phyloP scores from a whole-genome alignment of 1,140 invertebrate genomes.

The Drosophila persimilis region DNA sequence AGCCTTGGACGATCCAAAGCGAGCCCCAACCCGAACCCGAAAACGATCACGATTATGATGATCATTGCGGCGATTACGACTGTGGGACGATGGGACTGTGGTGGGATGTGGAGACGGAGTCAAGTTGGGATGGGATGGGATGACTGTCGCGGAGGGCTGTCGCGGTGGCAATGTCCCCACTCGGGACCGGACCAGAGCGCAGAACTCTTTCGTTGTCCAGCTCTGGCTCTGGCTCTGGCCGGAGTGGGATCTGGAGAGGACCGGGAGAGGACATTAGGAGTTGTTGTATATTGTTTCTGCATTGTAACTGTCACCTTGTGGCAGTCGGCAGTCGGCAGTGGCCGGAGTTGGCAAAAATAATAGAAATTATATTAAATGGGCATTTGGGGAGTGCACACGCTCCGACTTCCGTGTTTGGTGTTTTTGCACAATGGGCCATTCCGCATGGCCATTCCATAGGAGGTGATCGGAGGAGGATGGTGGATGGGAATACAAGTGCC shows the following conservation, averaged over 20 bases:
- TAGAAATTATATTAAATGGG: conserved; percentile 80
- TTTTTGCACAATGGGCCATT: conserved; percentile 69
- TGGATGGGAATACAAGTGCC: conserved; percentile 12
- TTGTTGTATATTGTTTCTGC: conserved; percentile 76
- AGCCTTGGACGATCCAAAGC: conserved; percentile 40
- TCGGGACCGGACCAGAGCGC: too few relatives aligned
- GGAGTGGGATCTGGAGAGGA: too few relatives aligned
- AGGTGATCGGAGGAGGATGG: conserved; percentile 17
- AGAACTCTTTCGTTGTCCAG: too few relatives aligned
- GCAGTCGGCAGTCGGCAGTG: conserved; percentile 59
- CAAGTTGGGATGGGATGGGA: too few relatives aligned
- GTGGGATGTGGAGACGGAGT: conserved; percentile 4
- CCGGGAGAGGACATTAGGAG: conserved; percentile 31
- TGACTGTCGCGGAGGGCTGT: too few relatives aligned
- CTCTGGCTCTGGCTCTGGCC: too few relatives aligned
- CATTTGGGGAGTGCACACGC: conserved; percentile 72
- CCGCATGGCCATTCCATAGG: conserved; percentile 4
- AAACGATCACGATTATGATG: conserved; percentile 78
- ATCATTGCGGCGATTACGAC: conserved; percentile 59
- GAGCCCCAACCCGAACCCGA: conserved; percentile 29
- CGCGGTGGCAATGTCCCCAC: too few relatives aligned
- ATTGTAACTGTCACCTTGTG: conserved; percentile 77
- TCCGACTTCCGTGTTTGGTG: conserved; percentile 68
- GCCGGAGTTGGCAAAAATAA: conserved; percentile 68
- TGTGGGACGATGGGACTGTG: conserved; percentile 27